Percentiles rank a stretch among this genome's conserved stretches.
phyloP scores from a whole-genome alignment of 2,888 invertebrate genomes.

The Melinaea marsaeus region DNA sequence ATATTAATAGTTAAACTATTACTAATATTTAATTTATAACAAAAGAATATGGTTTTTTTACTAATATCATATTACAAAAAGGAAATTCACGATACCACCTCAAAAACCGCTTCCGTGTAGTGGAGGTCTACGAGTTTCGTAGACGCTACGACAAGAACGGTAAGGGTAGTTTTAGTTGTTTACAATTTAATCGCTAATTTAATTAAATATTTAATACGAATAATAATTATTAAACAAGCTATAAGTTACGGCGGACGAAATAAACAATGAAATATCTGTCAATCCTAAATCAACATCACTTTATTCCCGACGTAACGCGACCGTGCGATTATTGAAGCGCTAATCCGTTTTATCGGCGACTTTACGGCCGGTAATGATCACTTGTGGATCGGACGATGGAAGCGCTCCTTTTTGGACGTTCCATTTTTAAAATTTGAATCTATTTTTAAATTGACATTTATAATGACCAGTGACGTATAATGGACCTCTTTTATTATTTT shows the following conservation, averaged over 20 bases:
- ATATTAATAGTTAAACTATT: too few species aligned
- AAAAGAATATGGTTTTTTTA: too few species aligned
- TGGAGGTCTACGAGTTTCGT: constrained; percentile 64
- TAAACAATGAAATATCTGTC: constrained; percentile 17
- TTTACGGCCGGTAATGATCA: constrained; percentile 71
- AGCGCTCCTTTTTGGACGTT: constrained; percentile 14
- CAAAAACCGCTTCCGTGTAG: constrained; percentile 21
- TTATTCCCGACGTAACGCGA: constrained; percentile 53
- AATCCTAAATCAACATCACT: constrained; percentile 38
- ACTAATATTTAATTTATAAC: too few species aligned
- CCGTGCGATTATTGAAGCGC: constrained; percentile 68
- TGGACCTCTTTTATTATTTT: constrained; percentile 26
- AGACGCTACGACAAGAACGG: constrained; percentile 50
- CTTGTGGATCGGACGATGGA: constrained; percentile 36
- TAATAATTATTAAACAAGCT: constrained; percentile 18
- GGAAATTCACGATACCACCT: too few species aligned
- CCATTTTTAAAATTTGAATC: constrained; percentile 27
- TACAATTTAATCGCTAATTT: background rate
- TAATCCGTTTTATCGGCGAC: constrained; percentile 73
- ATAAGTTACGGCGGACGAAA: constrained; percentile 12
- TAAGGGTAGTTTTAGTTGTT: constrained; percentile 10
- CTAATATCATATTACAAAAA: too few species aligned
- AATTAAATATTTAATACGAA: constrained; percentile 1
- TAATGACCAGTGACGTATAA: constrained; percentile 17
- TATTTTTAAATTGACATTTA: constrained; percentile 23